Conservation (phyloP, 2,797 vertebrate species). For the Eulemur albifrons region DNA sequence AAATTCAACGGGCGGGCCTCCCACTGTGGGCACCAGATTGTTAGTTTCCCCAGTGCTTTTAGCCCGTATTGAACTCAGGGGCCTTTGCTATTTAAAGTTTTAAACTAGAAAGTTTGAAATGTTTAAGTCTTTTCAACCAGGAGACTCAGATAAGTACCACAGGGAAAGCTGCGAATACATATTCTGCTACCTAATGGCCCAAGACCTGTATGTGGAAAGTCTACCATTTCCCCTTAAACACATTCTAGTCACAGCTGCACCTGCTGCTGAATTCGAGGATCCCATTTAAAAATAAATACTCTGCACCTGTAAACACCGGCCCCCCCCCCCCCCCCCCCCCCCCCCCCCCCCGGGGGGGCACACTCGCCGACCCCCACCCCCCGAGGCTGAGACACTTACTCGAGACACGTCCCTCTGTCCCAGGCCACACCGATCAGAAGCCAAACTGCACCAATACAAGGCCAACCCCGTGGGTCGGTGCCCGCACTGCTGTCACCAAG, state of each 20-base stretch:
- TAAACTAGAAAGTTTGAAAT: not conserved
- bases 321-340: not conserved
- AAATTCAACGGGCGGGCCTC: not conserved
- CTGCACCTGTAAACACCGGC: not conserved
- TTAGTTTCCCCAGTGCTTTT: too few relatives aligned
- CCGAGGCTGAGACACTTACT: not conserved
- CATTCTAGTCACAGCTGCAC: too few relatives aligned
- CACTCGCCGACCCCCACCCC: too few relatives aligned
- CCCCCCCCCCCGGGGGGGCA: too few relatives aligned
- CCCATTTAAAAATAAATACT: not conserved
- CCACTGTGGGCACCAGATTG: accelerated
- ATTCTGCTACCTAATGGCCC: not conserved
- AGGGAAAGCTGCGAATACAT: not conserved
- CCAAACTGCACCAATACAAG: not conserved
- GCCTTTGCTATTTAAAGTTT: not conserved
- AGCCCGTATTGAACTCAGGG: not conserved
- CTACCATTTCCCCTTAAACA: not conserved
- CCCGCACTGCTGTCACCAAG: accelerated
- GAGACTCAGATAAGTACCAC: not conserved
- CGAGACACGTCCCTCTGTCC: not conserved
- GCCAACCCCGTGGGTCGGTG: not conserved
- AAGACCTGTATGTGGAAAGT: not conserved
- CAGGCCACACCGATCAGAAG: not conserved
- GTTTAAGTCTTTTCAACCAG: not conserved
- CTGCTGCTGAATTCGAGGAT: not conserved